Conservation (phyloP, 2,797 vertebrate species). For the Cyclura pinguis region DNA sequence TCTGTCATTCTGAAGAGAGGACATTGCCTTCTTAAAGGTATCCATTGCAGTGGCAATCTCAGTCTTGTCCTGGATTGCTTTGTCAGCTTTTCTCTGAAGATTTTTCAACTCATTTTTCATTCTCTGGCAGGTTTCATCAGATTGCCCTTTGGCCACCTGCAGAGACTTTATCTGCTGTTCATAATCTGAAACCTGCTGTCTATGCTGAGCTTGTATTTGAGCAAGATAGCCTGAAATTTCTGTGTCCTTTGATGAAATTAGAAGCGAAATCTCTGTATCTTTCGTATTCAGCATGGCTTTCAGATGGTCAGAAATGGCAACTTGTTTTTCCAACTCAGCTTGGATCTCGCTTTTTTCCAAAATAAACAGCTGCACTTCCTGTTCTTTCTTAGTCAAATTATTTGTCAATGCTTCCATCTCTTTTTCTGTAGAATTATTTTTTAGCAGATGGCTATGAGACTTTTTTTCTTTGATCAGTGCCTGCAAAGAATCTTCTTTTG, state of each 20-base stretch:
- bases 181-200: conserved; percentile 80
- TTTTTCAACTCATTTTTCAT: conserved; percentile 79
- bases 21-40: conserved; percentile 85
- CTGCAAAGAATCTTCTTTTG: conserved; percentile 77
- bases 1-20: conserved; percentile 86
- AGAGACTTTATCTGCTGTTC: conserved; percentile 81
- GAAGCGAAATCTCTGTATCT: conserved; percentile 87
- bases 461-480: conserved; percentile 80
- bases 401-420: conserved; percentile 79
- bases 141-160: conserved; percentile 78
- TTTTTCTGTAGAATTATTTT: conserved; percentile 75
- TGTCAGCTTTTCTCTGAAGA: conserved; percentile 77
- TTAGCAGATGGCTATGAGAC: conserved; percentile 74
- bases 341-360: conserved; percentile 77
- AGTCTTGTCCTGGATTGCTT: conserved; percentile 80
- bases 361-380: conserved; percentile 77
- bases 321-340: conserved; percentile 85
- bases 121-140: conserved; percentile 75
- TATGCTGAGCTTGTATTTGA: conserved; percentile 84
- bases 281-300: conserved; percentile 86
- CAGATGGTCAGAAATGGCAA: conserved; percentile 84
- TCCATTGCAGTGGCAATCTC: conserved; percentile 80
- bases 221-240: conserved; percentile 87
- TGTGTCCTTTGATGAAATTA: conserved; percentile 87
- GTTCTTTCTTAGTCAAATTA: conserved; percentile 75